Evolutionary conservation across 2,113 vertebrate genomes (phyloP).

Genomic region (Alosa alosa): DNA sequence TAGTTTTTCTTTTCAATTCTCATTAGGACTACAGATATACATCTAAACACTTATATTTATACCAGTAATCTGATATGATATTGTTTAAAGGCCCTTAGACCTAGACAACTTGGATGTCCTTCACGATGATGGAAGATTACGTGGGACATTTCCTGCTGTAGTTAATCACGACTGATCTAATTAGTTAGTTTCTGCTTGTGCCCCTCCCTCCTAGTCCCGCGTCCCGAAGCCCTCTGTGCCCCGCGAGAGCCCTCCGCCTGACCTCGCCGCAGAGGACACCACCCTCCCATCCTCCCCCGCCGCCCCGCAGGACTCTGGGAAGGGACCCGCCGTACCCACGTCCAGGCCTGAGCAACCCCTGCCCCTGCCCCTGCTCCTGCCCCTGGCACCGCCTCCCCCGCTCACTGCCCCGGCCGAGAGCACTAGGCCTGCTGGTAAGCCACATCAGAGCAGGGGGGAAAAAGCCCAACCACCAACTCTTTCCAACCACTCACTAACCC

Average conservation of each 20-base stretch:
- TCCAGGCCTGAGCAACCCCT: neutral
- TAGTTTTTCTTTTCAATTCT: no score
- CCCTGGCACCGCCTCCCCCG: neutral
- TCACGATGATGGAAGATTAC: no score
- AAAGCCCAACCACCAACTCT: no score
- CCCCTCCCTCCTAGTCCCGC: neutral
- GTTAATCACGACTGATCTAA: neutral
- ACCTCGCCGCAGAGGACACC: neutral
- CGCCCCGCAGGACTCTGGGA: neutral
- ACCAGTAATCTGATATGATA: no score
- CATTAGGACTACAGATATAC: no score
- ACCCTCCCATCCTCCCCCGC: neutral
- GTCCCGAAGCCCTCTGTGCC: neutral
- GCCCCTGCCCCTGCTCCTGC: neutral
- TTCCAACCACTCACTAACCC: no score
- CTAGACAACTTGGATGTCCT: no score
- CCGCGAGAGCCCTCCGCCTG: neutral
- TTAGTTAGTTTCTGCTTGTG: neutral
- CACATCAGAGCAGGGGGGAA: neutral
- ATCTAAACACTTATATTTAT: no score
- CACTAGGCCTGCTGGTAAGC: neutral
- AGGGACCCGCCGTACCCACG: neutral
- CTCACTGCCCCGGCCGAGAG: neutral
- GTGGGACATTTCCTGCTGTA: no score
- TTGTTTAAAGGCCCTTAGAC: no score